Percentiles rank a stretch among this genome's conserved stretches.
phyloP scores from a whole-genome alignment of 2,888 invertebrate species.

The Drosophila nigricruria region DNA sequence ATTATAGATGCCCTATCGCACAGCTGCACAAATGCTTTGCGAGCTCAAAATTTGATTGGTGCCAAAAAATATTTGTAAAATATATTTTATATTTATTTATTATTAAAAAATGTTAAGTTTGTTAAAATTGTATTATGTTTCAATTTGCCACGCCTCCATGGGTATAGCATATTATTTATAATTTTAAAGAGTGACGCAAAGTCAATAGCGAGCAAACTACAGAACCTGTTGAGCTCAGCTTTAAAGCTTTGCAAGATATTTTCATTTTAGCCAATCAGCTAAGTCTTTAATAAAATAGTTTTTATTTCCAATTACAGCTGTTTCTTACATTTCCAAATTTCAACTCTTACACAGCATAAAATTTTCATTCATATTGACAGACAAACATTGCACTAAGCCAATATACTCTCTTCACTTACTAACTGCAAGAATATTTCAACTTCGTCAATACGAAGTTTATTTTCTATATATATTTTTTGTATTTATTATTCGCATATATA shows the following conservation, averaged over 20 bases:
- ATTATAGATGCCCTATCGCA: too few species aligned
- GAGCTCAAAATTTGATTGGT: too few species aligned
- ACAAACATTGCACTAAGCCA: not conserved
- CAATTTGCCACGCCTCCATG: too few species aligned
- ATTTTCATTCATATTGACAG: not conserved
- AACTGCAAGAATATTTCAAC: conserved; percentile 21
- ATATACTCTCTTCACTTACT: not conserved
- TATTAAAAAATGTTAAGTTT: too few species aligned
- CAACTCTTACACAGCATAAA: not conserved
- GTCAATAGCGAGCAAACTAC: not conserved
- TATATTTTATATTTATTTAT: not conserved
- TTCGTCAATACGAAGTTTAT: not conserved
- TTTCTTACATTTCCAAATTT: not conserved
- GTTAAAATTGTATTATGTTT: too few species aligned
- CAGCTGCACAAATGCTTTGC: too few species aligned
- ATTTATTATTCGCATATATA: not conserved
- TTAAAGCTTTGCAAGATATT: not conserved
- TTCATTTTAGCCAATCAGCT: too few species aligned
- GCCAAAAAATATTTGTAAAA: too few species aligned
- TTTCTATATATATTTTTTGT: not conserved
- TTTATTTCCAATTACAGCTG: not conserved
- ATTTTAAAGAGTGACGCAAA: not conserved
- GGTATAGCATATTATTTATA: too few species aligned
- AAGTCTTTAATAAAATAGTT: too few species aligned
- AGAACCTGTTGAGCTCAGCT: not conserved